phyloP scores from a whole-genome alignment of 2,888 invertebrate species.

The Sesia apiformis region DNA sequence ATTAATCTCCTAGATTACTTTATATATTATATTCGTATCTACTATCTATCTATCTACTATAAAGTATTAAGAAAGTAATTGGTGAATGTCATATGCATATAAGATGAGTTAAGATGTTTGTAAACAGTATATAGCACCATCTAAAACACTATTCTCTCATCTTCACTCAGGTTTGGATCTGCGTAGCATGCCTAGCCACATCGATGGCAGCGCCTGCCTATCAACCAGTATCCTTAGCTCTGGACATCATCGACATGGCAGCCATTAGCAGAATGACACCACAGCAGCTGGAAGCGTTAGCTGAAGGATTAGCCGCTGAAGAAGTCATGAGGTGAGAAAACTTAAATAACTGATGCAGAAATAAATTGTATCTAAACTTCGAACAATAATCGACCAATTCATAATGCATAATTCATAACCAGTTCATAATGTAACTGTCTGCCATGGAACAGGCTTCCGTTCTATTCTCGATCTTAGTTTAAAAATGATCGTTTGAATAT shows the following conservation, averaged over 20 bases:
- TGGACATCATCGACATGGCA: constrained; percentile 66
- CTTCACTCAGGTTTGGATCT: constrained; percentile 15
- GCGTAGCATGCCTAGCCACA: constrained; percentile 45
- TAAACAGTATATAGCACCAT: background rate
- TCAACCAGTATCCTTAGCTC: constrained; percentile 27
- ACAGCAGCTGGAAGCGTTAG: constrained; percentile 56
- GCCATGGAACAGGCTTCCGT: no score
- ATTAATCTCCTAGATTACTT: background rate
- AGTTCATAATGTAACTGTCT: no score
- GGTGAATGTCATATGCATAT: background rate
- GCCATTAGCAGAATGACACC: constrained; percentile 67
- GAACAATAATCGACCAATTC: no score
- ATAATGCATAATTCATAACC: no score
- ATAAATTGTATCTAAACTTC: no score
- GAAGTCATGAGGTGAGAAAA: constrained; percentile 59
- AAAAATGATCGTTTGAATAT: no score
- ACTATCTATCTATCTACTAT: background rate
- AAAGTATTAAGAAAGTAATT: background rate
- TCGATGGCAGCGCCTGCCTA: constrained; percentile 46
- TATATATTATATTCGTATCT: background rate
- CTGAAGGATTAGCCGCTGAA: constrained; percentile 63
- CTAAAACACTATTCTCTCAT: background rate
- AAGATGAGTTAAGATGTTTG: background rate
- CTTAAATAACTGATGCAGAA: background rate
- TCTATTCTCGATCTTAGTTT: no score